phyloP scores from a whole-genome alignment of 1,140 invertebrate genomes.

The Delia radicum region DNA sequence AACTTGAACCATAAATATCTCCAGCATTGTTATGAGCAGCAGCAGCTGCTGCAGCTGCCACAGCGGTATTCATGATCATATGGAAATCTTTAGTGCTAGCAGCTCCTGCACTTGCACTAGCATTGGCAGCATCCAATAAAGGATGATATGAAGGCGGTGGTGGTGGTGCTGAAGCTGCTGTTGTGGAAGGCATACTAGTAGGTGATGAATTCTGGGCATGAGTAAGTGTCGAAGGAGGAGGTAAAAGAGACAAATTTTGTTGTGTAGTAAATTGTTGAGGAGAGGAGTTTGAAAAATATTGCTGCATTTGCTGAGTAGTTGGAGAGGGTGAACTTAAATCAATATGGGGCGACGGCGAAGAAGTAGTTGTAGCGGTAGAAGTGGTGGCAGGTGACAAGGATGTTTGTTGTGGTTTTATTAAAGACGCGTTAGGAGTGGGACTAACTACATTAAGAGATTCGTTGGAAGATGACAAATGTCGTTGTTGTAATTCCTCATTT shows the following conservation, averaged over 20 bases:
- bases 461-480: constrained; percentile 43
- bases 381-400: constrained; percentile 27
- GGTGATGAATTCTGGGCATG: neutral
- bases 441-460: constrained; percentile 51
- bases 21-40: constrained; percentile 24
- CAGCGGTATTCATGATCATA: constrained; percentile 51
- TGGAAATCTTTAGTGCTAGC: constrained; percentile 52
- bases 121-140: constrained; percentile 47
- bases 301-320: constrained; percentile 27
- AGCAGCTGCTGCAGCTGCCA: constrained; percentile 47
- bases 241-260: neutral
- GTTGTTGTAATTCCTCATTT: constrained; percentile 37
- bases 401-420: neutral
- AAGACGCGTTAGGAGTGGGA: constrained; percentile 35
- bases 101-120: constrained; percentile 44
- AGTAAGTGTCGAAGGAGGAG: constrained; percentile 28
- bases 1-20: constrained; percentile 30
- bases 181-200: neutral
- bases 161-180: constrained; percentile 34
- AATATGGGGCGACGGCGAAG: constrained; percentile 47
- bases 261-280: neutral
- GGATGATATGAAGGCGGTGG: constrained; percentile 45
- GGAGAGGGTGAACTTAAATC: constrained; percentile 46
- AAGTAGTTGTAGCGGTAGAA: constrained; percentile 41
- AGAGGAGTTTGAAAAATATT: neutral